Conservation (phyloP, 2,113 vertebrate genomes). For the Sus scrofa region T2T-Sscrofa CM000813.6:131061001-131061500, state of each 20-base stretch:
- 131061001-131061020: too few species aligned
- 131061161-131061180: background rate
- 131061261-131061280: background rate
- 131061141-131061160: background rate
- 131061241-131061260: background rate
- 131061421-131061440: background rate
- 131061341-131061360: background rate
- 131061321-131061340: constrained; percentile 1
- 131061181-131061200: background rate
- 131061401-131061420: background rate
- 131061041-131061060: too few species aligned
- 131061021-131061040: too few species aligned
- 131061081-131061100: too few species aligned
- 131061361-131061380: too few species aligned
- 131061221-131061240: background rate
- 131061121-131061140: too few species aligned
- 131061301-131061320: background rate
- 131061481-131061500: background rate
- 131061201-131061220: background rate
- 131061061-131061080: too few species aligned
- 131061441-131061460: constrained; percentile 1
- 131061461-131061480: background rate
- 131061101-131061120: too few species aligned
- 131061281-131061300: constrained; percentile 23
- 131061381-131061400: too few species aligned